These are phyloP conservation scores for Pseudoips prasinana DNA, from an alignment of 2,888 invertebrate species.

Conservation along the genomic window DNA sequence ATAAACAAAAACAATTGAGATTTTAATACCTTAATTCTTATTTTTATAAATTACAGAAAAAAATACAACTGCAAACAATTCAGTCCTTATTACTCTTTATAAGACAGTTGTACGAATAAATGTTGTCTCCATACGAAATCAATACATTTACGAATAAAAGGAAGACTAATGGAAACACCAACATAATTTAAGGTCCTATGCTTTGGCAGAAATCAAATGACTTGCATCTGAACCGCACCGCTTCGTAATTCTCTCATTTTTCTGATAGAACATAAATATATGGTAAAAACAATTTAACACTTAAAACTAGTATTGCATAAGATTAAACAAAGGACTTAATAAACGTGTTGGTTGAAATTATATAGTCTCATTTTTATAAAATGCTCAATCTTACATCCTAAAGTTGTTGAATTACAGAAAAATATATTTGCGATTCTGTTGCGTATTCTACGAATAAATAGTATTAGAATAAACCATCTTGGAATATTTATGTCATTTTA, in stretches of 20 bases:
- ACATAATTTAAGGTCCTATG: slow-evolving; percentile 45
- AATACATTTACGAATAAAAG: slow-evolving; percentile 34
- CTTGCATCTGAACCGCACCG: slow-evolving; percentile 50
- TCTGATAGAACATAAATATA: slow-evolving; percentile 71
- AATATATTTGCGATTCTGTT: slow-evolving; percentile 21
- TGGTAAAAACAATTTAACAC: slow-evolving; percentile 80
- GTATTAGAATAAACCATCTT: slow-evolving; percentile 11
- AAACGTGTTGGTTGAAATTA: slow-evolving; percentile 49
- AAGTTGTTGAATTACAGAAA: slow-evolving; percentile 29
- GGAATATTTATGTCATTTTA: slow-evolving; percentile 21
- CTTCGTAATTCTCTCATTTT: slow-evolving; percentile 49
- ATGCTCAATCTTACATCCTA: slow-evolving; percentile 39
- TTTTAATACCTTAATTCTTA: slow-evolving; percentile 54
- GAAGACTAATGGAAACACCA: slow-evolving; percentile 61
- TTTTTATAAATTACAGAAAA: slow-evolving; percentile 46
- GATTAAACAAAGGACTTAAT: slow-evolving; percentile 67
- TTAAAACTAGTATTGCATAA: slow-evolving; percentile 81
- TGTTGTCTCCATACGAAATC: slow-evolving; percentile 30
- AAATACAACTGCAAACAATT: slow-evolving; percentile 53
- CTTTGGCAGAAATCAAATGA: slow-evolving; percentile 73
- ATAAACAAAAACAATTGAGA: slow-evolving; percentile 74
- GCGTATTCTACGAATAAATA: slow-evolving; percentile 11
- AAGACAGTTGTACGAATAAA: slow-evolving; percentile 43
- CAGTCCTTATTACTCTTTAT: slow-evolving; percentile 51
- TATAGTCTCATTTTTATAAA: slow-evolving; percentile 46